These are phyloP conservation scores for Drosophila sturtevanti DNA, from an alignment of 1,140 invertebrate species.

Conservation along the genomic window DNA sequence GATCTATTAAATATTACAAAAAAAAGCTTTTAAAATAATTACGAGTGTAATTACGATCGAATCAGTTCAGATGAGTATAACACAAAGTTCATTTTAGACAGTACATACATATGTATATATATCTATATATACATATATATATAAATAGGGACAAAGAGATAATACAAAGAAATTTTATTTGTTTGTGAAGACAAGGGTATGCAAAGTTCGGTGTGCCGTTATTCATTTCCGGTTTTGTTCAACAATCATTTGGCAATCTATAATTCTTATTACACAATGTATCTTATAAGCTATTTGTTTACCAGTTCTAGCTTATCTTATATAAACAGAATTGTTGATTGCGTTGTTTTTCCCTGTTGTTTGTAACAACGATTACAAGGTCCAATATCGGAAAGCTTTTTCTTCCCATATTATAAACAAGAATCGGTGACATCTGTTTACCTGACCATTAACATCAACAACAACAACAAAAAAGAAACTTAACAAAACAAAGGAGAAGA, in stretches of 20 bases:
- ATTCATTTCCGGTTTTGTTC: neutral
- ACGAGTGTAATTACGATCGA: too few relatives aligned
- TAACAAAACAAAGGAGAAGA: neutral
- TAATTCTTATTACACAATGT: slow-evolving; percentile 3
- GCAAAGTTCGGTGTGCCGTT: neutral
- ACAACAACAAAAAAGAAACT: too few relatives aligned
- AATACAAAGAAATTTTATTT: too few relatives aligned
- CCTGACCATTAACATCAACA: slow-evolving; percentile 9
- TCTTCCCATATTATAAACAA: slow-evolving; percentile 38
- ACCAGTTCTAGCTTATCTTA: slow-evolving; percentile 16
- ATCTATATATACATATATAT: too few relatives aligned
- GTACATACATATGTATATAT: too few relatives aligned
- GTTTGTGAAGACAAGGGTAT: neutral
- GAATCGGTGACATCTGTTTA: slow-evolving; percentile 11
- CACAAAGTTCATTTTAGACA: too few relatives aligned
- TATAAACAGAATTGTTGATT: slow-evolving; percentile 21
- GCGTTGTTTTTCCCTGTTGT: neutral
- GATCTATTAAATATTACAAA: too few relatives aligned
- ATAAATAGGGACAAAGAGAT: too few relatives aligned
- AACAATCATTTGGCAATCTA: slow-evolving; percentile 10
- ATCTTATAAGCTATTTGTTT: slow-evolving; percentile 7
- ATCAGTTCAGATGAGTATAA: too few relatives aligned
- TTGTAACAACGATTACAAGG: slow-evolving; percentile 30
- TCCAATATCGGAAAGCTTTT: slow-evolving; percentile 11
- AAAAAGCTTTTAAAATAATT: too few relatives aligned